phyloP scores from a whole-genome alignment of 2,888 invertebrate species.

The Exephanes ischioxanthus region DNA sequence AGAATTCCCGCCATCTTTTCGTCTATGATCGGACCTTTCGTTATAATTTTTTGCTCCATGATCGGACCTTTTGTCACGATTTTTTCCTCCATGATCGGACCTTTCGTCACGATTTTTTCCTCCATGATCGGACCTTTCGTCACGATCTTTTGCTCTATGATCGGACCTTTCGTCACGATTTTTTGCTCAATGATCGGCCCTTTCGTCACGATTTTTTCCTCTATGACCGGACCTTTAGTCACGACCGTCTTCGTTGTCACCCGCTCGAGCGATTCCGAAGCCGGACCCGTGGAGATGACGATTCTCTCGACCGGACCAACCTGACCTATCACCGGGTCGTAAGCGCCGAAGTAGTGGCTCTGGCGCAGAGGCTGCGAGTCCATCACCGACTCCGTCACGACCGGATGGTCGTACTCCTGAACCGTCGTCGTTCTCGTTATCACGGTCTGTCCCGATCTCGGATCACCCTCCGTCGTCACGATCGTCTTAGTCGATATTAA shows the following conservation, averaged over 20 bases:
- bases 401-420: constrained; percentile 70
- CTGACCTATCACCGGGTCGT: constrained; percentile 67
- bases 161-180: constrained; percentile 66
- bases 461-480: constrained; percentile 72
- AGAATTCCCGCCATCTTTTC: constrained; percentile 60
- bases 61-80: constrained; percentile 56
- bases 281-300: constrained; percentile 37
- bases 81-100: constrained; percentile 46
- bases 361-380: constrained; percentile 50
- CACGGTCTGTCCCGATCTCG: constrained; percentile 70
- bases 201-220: constrained; percentile 38
- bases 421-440: constrained; percentile 76
- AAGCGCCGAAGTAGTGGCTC: constrained; percentile 65
- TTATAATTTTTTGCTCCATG: constrained; percentile 37
- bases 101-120: constrained; percentile 66
- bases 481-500: constrained; percentile 73
- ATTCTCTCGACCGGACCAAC: constrained; percentile 41
- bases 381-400: constrained; percentile 40
- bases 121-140: no score
- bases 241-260: constrained; percentile 63
- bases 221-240: constrained; percentile 56
- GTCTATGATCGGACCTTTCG: constrained; percentile 56
- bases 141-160: constrained; percentile 47
- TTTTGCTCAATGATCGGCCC: constrained; percentile 21
- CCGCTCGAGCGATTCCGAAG: constrained; percentile 37